Evolutionary conservation across 1,140 invertebrate genomes (phyloP), one percentile per base, ranked within the genome.

Genomic region (Aphelinus atriplicis): DNA sequence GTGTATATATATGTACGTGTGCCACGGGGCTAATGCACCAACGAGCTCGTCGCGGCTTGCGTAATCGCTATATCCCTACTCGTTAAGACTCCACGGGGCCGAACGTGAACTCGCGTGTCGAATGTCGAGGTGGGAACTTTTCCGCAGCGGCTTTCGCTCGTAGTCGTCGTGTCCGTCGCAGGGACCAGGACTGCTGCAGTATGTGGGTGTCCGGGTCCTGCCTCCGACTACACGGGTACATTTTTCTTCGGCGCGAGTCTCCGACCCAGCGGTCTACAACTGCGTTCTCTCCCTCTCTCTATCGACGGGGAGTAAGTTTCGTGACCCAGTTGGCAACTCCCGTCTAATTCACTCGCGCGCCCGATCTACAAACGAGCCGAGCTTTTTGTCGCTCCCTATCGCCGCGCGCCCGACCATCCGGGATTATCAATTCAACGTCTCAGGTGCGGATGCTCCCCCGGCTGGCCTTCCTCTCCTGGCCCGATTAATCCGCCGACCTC

Each of bases 271-370:
- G 48, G 26, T 26, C 26, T 26, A 26, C 26, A 26, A 26, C 26
- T 26, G 26, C 26, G 26, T 26, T 26, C 26, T 26, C 26, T 26
- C 26, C 26, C 26, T 26, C 26, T 26, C 26, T 26, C 26, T 26
- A 26, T 10, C 57, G 55, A 3, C 55, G 58, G 46, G 50, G 26
- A n/a, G 46, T 51, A 57, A 71, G 70, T 71, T 71, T 64, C 61
- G 45, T 50, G 61, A 64, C 61, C 70, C 46, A 71, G 61, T 71
- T 71, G 61, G 64, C 26, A 71, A 71, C 45, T 71, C 58, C 57
- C 7, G 70, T 47, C 42, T 63, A 43, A 71, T 64, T 64, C n/a
- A 64, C 70, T 71, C n/a, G 10, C 46, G 6, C 46, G 46, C 26
- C 26, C 26, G 26, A 57, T 7, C 61, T 5, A 57, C 53, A 56